Evolutionary conservation across 2,797 vertebrate genomes (phyloP).

Genomic region (Sphenopsis melanotis): DNA sequence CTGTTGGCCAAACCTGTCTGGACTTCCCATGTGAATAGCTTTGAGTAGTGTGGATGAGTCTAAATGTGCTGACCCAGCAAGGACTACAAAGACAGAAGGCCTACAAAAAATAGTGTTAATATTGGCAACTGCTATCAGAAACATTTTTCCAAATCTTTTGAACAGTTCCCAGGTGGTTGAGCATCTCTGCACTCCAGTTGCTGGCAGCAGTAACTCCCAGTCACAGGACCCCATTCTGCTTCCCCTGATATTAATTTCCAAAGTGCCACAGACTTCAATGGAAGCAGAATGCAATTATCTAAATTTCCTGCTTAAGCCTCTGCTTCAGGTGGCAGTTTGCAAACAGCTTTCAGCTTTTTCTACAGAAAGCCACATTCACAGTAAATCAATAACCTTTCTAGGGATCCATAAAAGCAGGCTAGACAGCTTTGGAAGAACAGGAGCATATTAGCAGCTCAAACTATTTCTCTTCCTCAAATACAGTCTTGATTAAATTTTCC

Average conservation of each 20-base stretch:
- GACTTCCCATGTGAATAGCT: background rate
- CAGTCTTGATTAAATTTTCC: constrained; percentile 5
- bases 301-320: background rate
- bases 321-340: constrained; percentile 16
- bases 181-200: background rate
- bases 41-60: background rate
- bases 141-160: background rate
- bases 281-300: background rate
- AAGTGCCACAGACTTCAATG: background rate
- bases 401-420: background rate
- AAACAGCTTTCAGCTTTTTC: constrained; percentile 8
- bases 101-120: background rate
- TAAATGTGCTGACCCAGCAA: background rate
- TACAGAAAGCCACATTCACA: background rate
- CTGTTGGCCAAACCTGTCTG: background rate
- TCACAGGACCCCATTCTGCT: background rate
- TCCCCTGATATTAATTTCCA: background rate
- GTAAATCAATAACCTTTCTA: constrained; percentile 39
- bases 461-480: constrained; percentile 25
- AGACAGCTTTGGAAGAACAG: background rate
- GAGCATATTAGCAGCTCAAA: background rate
- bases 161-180: background rate
- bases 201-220: background rate
- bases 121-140: background rate
- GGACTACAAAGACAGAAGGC: background rate